These are phyloP conservation scores for Bugula neritina DNA, from an alignment of 2,888 invertebrate genomes.

Conservation along the genomic window DNA sequence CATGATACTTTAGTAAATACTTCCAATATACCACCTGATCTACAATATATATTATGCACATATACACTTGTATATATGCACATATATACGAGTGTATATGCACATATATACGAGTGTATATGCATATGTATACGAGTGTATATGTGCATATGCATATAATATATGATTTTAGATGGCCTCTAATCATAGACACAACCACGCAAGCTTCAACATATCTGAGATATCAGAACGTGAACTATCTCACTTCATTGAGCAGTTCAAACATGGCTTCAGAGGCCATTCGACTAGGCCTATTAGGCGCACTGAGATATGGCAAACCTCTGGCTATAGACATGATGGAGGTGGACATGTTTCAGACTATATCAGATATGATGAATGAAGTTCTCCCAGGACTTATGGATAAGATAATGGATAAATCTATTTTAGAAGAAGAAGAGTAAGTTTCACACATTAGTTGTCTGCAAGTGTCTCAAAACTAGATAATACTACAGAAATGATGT, in stretches of 20 bases:
- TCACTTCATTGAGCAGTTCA: conserved; percentile 43
- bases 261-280: conserved; percentile 48
- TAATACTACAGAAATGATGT: too few species aligned
- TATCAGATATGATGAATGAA: conserved; percentile 39
- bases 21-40: neutral
- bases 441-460: too few species aligned
- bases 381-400: conserved; percentile 42
- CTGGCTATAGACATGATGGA: conserved; percentile 52
- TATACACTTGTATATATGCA: neutral
- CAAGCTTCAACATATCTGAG: conserved; percentile 49
- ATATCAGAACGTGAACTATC: conserved; percentile 51
- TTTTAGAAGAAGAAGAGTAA: conserved; percentile 44
- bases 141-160: neutral
- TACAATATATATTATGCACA: neutral
- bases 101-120: neutral
- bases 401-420: conserved; percentile 44
- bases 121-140: neutral
- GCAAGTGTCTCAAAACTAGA: too few species aligned
- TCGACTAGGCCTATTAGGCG: conserved; percentile 43
- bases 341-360: conserved; percentile 49
- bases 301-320: conserved; percentile 52
- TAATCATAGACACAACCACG: conserved; percentile 46
- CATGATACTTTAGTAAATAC: too few species aligned
- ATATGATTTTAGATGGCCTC: conserved; percentile 43
- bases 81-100: neutral